Evolutionary conservation across 1,140 invertebrate species (phyloP).

Genomic region (Papilio polytes): DNA sequence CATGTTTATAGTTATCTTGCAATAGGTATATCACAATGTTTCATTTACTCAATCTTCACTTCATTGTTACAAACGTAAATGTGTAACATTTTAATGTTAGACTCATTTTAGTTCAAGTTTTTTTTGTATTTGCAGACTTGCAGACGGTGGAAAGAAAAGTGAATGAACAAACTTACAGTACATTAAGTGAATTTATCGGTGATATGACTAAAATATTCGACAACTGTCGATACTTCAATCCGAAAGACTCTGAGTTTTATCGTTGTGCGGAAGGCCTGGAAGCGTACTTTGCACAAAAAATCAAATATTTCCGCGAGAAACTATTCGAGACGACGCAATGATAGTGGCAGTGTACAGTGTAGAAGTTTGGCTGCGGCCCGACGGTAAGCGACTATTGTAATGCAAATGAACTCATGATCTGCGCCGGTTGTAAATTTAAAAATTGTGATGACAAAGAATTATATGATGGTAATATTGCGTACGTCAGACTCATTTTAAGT

Average conservation of each 20-base stretch:
- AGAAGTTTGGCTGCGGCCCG: conserved; percentile 47
- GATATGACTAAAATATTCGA: conserved; percentile 99
- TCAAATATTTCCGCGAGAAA: conserved; percentile 93
- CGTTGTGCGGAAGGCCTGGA: conserved; percentile 97
- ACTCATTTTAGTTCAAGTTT: background rate
- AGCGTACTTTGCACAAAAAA: conserved; percentile 97
- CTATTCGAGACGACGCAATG: conserved; percentile 86
- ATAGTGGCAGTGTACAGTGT: conserved; percentile 71
- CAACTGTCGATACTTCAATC: conserved; percentile 98
- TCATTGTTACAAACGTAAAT: too few relatives aligned
- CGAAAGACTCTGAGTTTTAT: conserved; percentile 97
- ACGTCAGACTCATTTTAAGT: conserved; percentile 71
- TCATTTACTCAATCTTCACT: too few relatives aligned
- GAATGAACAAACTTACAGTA: conserved; percentile 92
- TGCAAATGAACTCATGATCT: conserved; percentile 53
- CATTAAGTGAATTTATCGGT: conserved; percentile 96
- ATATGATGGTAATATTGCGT: conserved; percentile 60
- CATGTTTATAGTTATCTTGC: too few relatives aligned
- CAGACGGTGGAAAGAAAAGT: conserved; percentile 96
- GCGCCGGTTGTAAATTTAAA: conserved; percentile 75
- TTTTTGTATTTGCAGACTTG: conserved; percentile 89
- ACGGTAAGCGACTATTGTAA: conserved; percentile 44
- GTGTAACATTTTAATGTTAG: background rate
- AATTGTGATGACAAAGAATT: conserved; percentile 72
- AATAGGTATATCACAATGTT: too few relatives aligned